Evolutionary conservation across 2,888 invertebrate species (phyloP).

Genomic region (Synanthedon vespiformis): DNA sequence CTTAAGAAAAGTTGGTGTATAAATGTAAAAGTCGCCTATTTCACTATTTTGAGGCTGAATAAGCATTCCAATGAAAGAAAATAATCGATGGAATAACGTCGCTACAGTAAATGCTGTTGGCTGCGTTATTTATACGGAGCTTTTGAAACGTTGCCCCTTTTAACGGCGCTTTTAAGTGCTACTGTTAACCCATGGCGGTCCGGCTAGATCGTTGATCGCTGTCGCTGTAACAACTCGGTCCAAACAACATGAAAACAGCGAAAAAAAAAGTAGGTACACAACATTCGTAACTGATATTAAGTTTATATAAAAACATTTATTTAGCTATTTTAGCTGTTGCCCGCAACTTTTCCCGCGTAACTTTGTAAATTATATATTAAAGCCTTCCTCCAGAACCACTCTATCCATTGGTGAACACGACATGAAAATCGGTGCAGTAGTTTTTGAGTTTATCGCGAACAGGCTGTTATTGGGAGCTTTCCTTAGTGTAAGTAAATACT

Average conservation of each 20-base stretch:
- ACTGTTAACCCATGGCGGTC: slow-evolving; percentile 24
- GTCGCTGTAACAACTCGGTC: slow-evolving; percentile 7
- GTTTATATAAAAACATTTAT: too few species aligned
- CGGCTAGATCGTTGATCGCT: slow-evolving; percentile 30
- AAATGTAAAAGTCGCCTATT: background rate
- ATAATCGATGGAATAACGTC: slow-evolving; percentile 47
- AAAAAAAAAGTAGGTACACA: background rate
- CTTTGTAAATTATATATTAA: too few species aligned
- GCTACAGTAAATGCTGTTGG: slow-evolving; percentile 46
- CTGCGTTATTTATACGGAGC: slow-evolving; percentile 59
- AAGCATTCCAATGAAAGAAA: slow-evolving; percentile 41
- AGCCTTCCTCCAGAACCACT: too few species aligned
- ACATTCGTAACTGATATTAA: too few species aligned
- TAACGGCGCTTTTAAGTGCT: slow-evolving; percentile 64
- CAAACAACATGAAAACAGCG: slow-evolving; percentile 9
- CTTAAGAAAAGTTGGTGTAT: too few species aligned
- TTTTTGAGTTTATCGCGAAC: too few species aligned
- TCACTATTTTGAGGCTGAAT: background rate
- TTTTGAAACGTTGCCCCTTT: slow-evolving; percentile 57
- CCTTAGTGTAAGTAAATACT: too few species aligned
- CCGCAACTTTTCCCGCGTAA: too few species aligned
- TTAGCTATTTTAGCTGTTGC: too few species aligned
- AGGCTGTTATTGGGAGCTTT: too few species aligned
- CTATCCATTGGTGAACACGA: too few species aligned
- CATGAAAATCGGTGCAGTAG: too few species aligned